A percentile compares a stretch with the other conserved stretches of the same genome.
phyloP scores from a whole-genome alignment of 2,888 invertebrate species.

The Eugnorisma glareosa region DNA sequence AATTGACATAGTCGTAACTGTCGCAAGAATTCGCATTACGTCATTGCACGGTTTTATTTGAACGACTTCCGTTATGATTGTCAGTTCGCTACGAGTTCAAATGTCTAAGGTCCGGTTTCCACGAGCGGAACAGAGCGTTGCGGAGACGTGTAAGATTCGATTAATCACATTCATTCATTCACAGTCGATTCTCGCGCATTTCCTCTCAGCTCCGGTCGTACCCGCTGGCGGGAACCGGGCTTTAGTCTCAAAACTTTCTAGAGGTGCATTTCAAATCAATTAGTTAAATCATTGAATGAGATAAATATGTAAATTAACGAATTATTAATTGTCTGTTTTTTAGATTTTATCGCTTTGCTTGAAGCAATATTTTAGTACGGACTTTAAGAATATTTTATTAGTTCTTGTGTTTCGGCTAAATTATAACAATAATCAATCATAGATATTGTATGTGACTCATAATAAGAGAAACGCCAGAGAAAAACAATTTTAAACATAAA shows the following conservation, averaged over 20 bases:
- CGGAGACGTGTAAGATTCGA: neutral
- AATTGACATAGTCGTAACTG: conserved; percentile 60
- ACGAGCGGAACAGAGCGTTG: neutral
- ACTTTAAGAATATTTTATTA: neutral
- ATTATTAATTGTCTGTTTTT: neutral
- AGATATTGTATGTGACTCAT: neutral
- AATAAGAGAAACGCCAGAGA: neutral
- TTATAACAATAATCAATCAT: neutral
- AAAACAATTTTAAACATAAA: neutral
- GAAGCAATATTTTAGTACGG: neutral
- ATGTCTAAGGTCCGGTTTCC: conserved; percentile 15
- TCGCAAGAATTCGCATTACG: conserved; percentile 61
- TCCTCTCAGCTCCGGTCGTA: neutral
- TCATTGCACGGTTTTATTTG: conserved; percentile 54
- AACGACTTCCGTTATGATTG: conserved; percentile 53
- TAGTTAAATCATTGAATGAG: conserved; percentile 21
- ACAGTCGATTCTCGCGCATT: neutral
- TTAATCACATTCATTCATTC: too few relatives aligned
- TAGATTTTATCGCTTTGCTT: conserved; percentile 3
- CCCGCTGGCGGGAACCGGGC: neutral
- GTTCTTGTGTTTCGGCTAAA: neutral
- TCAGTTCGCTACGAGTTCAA: conserved; percentile 44
- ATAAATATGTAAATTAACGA: conserved; percentile 26
- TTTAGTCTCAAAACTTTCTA: conserved; percentile 54
- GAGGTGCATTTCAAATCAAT: conserved; percentile 3